Conservation (phyloP, 2,113 vertebrate genomes). For the Xerus inauris region DNA sequence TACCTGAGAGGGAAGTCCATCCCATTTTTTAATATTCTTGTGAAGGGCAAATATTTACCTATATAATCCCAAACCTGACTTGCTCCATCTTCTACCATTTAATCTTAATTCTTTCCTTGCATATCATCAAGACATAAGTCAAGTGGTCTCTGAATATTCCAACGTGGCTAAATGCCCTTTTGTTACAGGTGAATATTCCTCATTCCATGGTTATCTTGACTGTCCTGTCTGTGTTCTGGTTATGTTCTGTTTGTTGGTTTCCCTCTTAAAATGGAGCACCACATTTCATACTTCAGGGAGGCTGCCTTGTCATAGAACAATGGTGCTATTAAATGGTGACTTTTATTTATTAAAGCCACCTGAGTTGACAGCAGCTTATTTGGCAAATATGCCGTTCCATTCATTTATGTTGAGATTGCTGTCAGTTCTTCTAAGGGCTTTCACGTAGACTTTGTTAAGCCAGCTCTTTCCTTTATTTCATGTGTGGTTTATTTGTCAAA, state of each 20-base stretch:
- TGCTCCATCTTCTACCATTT: neutral
- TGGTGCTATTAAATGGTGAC: neutral
- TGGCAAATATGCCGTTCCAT: conserved; percentile 46
- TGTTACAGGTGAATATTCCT: neutral
- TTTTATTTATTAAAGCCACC: conserved; percentile 55
- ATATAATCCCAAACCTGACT: neutral
- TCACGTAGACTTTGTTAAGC: neutral
- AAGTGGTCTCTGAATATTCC: neutral
- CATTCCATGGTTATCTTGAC: neutral
- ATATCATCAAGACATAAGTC: neutral
- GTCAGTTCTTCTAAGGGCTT: neutral
- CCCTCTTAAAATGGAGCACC: neutral
- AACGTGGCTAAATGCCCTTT: neutral
- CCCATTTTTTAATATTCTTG: neutral
- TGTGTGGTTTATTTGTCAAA: conserved; percentile 24
- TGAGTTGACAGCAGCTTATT: conserved; percentile 22
- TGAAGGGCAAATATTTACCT: neutral
- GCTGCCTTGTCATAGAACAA: neutral
- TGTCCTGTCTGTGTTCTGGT: neutral
- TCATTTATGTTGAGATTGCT: neutral
- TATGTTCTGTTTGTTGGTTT: neutral
- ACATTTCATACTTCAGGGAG: neutral
- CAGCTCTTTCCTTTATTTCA: neutral
- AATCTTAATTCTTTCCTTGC: neutral
- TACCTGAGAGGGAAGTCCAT: neutral